Conservation (phyloP, 2,888 invertebrate species). For the Oscheius myriophilus region DNA sequence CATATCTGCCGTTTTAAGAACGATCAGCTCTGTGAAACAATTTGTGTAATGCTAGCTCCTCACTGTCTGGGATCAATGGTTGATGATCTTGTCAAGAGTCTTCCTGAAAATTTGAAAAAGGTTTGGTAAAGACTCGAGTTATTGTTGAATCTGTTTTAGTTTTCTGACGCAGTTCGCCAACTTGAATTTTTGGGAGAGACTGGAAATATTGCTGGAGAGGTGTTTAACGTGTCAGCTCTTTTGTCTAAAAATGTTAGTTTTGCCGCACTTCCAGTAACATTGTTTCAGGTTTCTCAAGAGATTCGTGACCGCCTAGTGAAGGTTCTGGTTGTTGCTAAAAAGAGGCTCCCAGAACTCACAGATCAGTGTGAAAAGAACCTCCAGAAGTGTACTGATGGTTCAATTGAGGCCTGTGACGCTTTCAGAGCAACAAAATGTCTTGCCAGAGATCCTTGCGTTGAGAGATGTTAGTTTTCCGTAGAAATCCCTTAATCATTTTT, state of each 20-base stretch:
- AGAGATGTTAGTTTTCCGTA: not conserved
- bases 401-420: not conserved
- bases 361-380: not conserved
- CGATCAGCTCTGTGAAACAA: constrained; percentile 13
- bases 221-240: not conserved
- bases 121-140: not conserved
- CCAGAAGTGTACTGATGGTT: not conserved
- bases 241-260: not conserved
- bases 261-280: not conserved
- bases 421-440: not conserved
- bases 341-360: too few species aligned
- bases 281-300: not conserved
- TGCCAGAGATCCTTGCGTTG: not conserved
- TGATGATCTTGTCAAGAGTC: not conserved
- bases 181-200: not conserved
- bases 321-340: too few species aligned
- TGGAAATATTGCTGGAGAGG: not conserved
- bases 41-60: constrained; percentile 21
- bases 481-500: not conserved
- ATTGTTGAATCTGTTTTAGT: not conserved
- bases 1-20: constrained; percentile 6
- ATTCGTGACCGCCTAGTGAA: too few species aligned
- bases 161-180: not conserved
- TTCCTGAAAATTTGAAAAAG: not conserved
- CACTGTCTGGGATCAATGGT: constrained; percentile 19